phyloP scores from a whole-genome alignment of 2,888 invertebrate genomes.

The Acanthosepion esculentum region DNA sequence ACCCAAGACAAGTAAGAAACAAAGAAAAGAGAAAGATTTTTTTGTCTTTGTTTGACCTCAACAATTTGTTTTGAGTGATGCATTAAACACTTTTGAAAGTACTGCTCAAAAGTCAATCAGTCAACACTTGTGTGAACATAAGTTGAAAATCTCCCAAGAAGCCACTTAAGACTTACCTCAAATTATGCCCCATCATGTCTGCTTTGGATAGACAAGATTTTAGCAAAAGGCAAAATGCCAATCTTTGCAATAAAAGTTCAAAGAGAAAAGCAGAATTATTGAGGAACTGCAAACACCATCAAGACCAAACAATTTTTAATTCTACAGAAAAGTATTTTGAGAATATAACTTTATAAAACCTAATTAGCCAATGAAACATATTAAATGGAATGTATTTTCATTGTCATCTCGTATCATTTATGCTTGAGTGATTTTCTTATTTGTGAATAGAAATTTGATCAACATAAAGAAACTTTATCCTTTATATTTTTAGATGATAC shows the following conservation, averaged over 20 bases:
- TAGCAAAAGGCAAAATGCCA: background rate
- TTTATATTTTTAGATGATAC: too few species aligned
- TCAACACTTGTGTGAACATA: background rate
- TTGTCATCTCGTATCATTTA: too few species aligned
- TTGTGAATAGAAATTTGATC: too few species aligned
- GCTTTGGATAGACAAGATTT: too few species aligned
- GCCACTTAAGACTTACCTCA: background rate
- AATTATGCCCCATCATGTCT: background rate
- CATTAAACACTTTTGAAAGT: background rate
- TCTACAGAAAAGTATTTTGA: too few species aligned
- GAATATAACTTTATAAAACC: too few species aligned
- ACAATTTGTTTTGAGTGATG: background rate
- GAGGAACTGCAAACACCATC: background rate
- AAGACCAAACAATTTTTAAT: too few species aligned
- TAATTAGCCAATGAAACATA: too few species aligned
- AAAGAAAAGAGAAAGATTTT: background rate
- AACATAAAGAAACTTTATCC: too few species aligned
- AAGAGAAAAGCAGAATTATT: background rate
- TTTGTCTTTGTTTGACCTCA: background rate
- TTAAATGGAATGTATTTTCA: too few species aligned
- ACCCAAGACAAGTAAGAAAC: too few species aligned
- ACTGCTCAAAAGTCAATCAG: background rate
- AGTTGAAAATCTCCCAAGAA: slow-evolving; percentile 8
- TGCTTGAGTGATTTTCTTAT: too few species aligned
- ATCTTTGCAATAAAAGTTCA: background rate